phyloP scores from a whole-genome alignment of 2,113 vertebrate genomes.

The Todiramphus chloris region DNA sequence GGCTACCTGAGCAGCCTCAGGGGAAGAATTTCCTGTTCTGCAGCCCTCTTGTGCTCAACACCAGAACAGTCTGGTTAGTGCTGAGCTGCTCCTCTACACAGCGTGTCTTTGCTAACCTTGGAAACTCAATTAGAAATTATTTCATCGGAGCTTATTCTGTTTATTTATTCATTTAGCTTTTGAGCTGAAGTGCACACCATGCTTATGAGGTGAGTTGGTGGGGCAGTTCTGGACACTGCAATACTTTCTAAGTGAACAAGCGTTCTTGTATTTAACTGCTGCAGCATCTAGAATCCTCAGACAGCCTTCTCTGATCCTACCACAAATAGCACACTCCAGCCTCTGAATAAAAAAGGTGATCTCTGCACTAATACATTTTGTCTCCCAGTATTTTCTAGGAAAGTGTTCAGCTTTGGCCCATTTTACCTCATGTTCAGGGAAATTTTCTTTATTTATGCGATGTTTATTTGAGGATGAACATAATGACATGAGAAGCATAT shows the following conservation, averaged over 20 bases:
- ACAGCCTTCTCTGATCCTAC: neutral
- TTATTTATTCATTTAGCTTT: neutral
- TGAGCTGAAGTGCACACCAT: neutral
- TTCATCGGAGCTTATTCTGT: neutral
- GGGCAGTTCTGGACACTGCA: neutral
- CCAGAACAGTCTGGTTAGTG: neutral
- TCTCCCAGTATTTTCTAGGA: neutral
- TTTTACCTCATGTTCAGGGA: neutral
- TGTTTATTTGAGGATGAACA: neutral
- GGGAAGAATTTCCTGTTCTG: neutral
- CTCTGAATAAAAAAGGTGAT: neutral
- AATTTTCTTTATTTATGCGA: neutral
- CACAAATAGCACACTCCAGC: neutral
- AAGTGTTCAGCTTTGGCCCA: neutral
- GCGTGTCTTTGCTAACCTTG: neutral
- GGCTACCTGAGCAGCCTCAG: neutral
- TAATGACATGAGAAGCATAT: neutral
- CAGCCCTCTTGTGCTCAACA: rapidly evolving
- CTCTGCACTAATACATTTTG: neutral
- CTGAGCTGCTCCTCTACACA: neutral
- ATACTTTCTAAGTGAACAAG: neutral
- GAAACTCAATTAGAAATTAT: neutral
- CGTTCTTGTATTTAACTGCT: neutral
- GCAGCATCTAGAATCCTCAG: neutral
- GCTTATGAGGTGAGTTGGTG: neutral